These are phyloP conservation scores for Sitobion miscanthi DNA, from an alignment of 1,140 invertebrate species.

Conservation along the genomic window DNA sequence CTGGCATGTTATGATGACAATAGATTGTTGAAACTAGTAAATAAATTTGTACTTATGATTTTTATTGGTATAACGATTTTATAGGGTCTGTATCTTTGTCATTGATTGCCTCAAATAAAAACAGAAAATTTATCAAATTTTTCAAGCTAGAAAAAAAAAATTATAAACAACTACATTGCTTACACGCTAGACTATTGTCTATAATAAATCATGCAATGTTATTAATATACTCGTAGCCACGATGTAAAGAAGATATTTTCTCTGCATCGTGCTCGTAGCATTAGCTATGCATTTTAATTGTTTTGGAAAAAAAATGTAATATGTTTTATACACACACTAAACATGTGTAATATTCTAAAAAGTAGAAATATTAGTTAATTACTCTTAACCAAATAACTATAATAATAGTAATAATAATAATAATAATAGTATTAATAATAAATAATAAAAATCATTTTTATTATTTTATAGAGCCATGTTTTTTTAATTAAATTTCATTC, in stretches of 20 bases:
- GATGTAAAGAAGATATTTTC: too few species aligned
- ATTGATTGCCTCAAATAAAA: neutral
- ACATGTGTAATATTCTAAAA: neutral
- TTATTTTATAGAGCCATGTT: neutral
- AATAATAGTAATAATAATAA: neutral
- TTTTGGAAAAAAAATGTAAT: neutral
- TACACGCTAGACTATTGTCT: neutral
- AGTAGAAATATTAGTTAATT: neutral
- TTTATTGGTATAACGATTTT: neutral
- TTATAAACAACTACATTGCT: neutral
- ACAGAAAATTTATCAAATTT: neutral
- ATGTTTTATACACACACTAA: neutral
- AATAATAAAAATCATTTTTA: neutral
- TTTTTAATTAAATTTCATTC: slow-evolving; percentile 53
- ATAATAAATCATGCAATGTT: neutral
- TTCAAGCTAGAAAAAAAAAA: neutral
- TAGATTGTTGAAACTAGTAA: neutral
- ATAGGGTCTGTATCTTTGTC: neutral
- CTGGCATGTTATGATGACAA: neutral
- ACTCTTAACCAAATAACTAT: neutral
- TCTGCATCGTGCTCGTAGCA: neutral
- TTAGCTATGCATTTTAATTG: neutral
- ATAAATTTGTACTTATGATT: neutral
- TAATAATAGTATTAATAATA: neutral
- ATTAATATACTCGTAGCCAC: neutral